These are phyloP conservation scores for Temnothorax curvispinosus DNA, from an alignment of 1,140 invertebrate genomes.

Conservation along the genomic window DNA sequence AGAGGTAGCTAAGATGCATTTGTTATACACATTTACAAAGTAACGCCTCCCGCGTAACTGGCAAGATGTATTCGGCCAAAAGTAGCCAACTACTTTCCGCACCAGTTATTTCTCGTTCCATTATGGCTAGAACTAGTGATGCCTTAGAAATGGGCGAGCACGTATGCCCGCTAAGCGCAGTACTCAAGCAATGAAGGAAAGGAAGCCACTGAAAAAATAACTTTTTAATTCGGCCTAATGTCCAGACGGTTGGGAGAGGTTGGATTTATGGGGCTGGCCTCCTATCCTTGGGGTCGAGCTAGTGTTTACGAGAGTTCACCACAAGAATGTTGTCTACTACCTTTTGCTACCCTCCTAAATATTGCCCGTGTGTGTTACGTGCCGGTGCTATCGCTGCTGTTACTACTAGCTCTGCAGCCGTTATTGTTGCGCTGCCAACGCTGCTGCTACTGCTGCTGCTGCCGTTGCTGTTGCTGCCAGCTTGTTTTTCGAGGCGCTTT, in stretches of 20 bases:
- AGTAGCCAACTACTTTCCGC: slow-evolving; percentile 27
- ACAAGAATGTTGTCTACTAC: slow-evolving; percentile 81
- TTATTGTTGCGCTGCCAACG: slow-evolving; percentile 17
- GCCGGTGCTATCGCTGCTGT: slow-evolving; percentile 65
- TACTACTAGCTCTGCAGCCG: slow-evolving; percentile 52
- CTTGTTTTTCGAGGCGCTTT: slow-evolving; percentile 83
- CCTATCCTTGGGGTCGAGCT: slow-evolving; percentile 64
- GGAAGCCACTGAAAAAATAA: slow-evolving; percentile 72
- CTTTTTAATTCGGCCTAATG: slow-evolving; percentile 81
- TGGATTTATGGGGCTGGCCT: slow-evolving; percentile 77
- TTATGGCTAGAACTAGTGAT: slow-evolving; percentile 34
- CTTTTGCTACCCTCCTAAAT: slow-evolving; percentile 66
- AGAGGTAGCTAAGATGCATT: slow-evolving; percentile 49
- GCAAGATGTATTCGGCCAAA: slow-evolving; percentile 43
- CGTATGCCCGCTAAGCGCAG: slow-evolving; percentile 48
- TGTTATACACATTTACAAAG: slow-evolving; percentile 34
- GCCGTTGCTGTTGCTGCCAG: slow-evolving; percentile 65
- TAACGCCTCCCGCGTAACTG: slow-evolving; percentile 41
- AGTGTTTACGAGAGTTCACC: slow-evolving; percentile 80
- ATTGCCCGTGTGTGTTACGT: slow-evolving; percentile 65
- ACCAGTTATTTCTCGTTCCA: slow-evolving; percentile 45
- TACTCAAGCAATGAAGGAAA: slow-evolving; percentile 47
- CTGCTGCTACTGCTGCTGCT: slow-evolving; percentile 33
- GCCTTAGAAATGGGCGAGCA: slow-evolving; percentile 51
- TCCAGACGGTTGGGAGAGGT: slow-evolving; percentile 61